Conservation (phyloP, 2,113 vertebrate genomes). For the Hepsetus odoe region DNA sequence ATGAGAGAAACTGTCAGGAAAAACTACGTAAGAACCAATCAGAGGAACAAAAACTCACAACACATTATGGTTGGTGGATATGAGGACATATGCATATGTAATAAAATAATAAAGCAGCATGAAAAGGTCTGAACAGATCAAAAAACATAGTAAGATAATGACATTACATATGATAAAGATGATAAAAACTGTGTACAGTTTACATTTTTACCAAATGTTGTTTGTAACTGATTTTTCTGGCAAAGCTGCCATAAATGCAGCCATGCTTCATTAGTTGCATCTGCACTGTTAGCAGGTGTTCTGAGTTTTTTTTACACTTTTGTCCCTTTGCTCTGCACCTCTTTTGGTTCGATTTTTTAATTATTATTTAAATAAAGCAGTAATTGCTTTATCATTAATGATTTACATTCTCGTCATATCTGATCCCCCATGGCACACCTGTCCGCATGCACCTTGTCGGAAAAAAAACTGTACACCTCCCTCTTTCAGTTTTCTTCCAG, state of each 20-base stretch:
- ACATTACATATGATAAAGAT: background rate
- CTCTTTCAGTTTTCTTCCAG: constrained; percentile 3
- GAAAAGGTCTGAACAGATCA: background rate
- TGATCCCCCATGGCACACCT: constrained; percentile 15
- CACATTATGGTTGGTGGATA: no score
- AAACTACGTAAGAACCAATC: no score
- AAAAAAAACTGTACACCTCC: background rate
- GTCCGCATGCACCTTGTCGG: background rate
- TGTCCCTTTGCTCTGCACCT: background rate
- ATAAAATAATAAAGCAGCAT: background rate
- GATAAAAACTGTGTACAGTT: background rate
- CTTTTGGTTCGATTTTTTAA: background rate
- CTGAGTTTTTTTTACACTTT: background rate
- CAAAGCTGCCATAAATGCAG: background rate
- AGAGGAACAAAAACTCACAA: no score
- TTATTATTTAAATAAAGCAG: background rate
- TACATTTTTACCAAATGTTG: background rate
- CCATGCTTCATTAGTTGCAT: background rate
- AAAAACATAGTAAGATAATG: background rate
- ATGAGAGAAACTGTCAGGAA: no score
- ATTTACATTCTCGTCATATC: constrained; percentile 2
- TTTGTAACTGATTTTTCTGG: background rate
- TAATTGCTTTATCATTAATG: constrained; percentile 28
- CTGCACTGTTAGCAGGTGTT: background rate
- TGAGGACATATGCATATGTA: no score